Base-by-base conservation (phyloP, 2,888 invertebrate species). In the Drosophila eohydei region DNA sequence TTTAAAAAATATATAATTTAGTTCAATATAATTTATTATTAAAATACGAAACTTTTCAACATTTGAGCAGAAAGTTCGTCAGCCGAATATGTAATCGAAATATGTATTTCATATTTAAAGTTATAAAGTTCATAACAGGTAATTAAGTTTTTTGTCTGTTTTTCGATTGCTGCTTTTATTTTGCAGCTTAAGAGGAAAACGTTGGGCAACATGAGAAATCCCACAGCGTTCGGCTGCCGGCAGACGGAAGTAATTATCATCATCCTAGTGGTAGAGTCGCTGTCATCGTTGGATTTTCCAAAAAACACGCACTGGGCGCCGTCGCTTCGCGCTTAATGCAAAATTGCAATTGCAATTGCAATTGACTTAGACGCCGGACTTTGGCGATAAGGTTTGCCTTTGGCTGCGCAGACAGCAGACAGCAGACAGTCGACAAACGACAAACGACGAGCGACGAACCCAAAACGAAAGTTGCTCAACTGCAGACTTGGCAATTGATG, bases 381-480 rank as follows among this genome's bases (percentile, higher is more conserved):
- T 60, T 32, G 68, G 61, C 72, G 70, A 74, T 84, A 77, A 76
- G 78, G 48, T 54, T 52, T 30, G 41, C 44, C 69, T 56, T 70
- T 84, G 84, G 85, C 84, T 81, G 74, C 77, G 82, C 77, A 80
- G 82, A 69, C 77, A 77, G 36, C 21, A 21, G 21, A 21, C 21
- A 21, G 21, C 21, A 21, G 21, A 21, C 21, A 21, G 21, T 0
- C 36, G 44, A 34, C 57, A 41, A 9, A 2, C 41, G 41, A 16
- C 76, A 76, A 41, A 9, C 48, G 48, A 38, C 73, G 71, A 43
- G 2, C 50, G 32, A 40, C 58, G 44, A 11, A 58, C 52, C 71
- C 57, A 69, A 76, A 86, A 59, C 44, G 89, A 83, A 88, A 88
- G 87, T 83, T 86, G 83, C 83, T 30, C 54, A 58, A 81, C 36